Percentiles rank a stretch among this genome's conserved stretches.
Evolutionary conservation across 1,140 invertebrate species (phyloP).

Genomic region (Gryon sp.): DNA sequence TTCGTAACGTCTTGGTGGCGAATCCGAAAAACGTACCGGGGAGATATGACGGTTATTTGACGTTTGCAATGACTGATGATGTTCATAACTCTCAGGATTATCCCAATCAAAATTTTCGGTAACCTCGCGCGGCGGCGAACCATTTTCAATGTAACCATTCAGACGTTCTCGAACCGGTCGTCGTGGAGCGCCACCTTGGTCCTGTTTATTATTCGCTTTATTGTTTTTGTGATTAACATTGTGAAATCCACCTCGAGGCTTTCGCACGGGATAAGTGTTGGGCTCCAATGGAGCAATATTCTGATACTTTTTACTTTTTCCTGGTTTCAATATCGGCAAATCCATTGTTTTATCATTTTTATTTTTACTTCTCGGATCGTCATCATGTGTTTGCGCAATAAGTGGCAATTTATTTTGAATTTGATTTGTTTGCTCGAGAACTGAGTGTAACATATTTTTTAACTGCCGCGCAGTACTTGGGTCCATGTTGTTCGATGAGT

Average conservation of each 20-base stretch:
- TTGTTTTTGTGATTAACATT: background rate
- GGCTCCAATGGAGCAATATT: slow-evolving; percentile 46
- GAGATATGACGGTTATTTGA: slow-evolving; percentile 9
- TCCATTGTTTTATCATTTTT: background rate
- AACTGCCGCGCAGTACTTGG: slow-evolving; percentile 36
- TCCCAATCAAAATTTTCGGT: slow-evolving; percentile 7
- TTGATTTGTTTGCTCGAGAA: slow-evolving; percentile 46
- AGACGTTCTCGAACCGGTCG: slow-evolving; percentile 31
- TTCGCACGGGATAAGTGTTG: background rate
- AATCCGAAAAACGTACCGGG: slow-evolving; percentile 17
- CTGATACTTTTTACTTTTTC: slow-evolving; percentile 46
- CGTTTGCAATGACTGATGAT: background rate
- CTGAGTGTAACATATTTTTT: slow-evolving; percentile 39
- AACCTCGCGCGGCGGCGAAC: slow-evolving; percentile 22
- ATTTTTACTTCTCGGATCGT: background rate
- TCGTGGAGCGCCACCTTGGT: background rate
- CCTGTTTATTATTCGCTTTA: background rate
- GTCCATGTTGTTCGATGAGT: slow-evolving; percentile 32
- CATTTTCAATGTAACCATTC: slow-evolving; percentile 32
- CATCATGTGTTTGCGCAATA: slow-evolving; percentile 9
- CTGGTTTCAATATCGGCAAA: slow-evolving; percentile 20
- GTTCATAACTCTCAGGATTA: background rate
- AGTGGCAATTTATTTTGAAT: slow-evolving; percentile 42
- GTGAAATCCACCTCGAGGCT: background rate
- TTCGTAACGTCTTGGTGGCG: background rate